A percentile compares a stretch with the other conserved stretches of the same genome.
phyloP scores from a whole-genome alignment of 2,888 invertebrate species.

The Agriopis marginaria region DNA sequence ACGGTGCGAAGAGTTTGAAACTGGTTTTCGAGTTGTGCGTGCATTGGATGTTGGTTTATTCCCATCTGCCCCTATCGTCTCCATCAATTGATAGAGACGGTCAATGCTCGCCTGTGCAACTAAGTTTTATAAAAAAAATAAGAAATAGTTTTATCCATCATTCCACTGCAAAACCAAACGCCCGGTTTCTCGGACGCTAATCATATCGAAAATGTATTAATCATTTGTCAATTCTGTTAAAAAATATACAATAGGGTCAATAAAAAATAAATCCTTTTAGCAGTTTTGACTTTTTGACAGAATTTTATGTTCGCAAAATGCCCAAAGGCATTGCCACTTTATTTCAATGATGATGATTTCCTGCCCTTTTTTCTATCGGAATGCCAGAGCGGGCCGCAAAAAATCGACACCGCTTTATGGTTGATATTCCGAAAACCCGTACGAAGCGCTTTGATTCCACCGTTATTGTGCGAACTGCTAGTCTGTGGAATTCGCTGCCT shows the following conservation, averaged over 20 bases:
- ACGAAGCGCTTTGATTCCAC: no score
- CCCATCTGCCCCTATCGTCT: not conserved
- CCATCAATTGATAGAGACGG: no score
- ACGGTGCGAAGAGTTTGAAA: not conserved
- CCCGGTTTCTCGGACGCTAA: not conserved
- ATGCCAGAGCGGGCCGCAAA: no score
- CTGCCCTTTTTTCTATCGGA: no score
- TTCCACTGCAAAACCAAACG: slow-evolving; percentile 59
- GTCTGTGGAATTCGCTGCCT: no score
- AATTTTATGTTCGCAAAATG: not conserved
- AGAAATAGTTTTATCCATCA: slow-evolving; percentile 51
- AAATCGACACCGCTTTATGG: no score
- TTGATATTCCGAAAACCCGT: no score
- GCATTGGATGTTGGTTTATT: not conserved
- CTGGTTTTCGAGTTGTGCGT: not conserved
- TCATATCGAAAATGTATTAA: not conserved
- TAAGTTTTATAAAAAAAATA: slow-evolving; percentile 1
- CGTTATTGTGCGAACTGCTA: no score
- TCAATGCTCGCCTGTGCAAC: not conserved
- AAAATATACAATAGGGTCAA: not conserved
- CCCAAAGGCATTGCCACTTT: not conserved
- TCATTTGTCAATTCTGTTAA: not conserved
- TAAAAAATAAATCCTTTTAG: no score
- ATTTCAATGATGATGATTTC: not conserved
- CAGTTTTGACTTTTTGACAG: no score